phyloP scores from a whole-genome alignment of 2,888 invertebrate genomes.

The Pristionchus mayeri region DNA sequence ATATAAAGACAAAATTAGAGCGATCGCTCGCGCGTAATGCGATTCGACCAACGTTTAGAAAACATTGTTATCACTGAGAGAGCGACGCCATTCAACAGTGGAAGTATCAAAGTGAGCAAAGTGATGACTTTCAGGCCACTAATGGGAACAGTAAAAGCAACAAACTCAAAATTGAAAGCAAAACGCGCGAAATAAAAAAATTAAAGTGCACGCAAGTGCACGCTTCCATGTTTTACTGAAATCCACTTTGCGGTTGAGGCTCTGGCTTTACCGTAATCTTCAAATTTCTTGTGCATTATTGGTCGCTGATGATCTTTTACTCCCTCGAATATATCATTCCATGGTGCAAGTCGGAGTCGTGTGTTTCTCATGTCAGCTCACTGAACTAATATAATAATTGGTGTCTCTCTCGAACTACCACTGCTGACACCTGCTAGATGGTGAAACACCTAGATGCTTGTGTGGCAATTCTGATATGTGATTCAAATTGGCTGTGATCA shows the following conservation, averaged over 20 bases:
- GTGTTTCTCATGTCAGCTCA: too few relatives aligned
- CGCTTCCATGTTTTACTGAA: neutral
- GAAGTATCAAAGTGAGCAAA: neutral
- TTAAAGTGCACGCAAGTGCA: neutral
- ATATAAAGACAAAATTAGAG: neutral
- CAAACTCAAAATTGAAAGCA: neutral
- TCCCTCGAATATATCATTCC: too few relatives aligned
- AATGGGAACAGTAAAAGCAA: neutral
- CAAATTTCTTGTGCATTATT: too few relatives aligned
- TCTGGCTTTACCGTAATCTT: neutral
- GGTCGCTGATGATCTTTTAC: too few relatives aligned
- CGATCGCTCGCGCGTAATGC: neutral
- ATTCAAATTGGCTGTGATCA: neutral
- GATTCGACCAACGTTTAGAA: neutral
- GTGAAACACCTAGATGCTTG: too few relatives aligned
- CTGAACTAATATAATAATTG: too few relatives aligned
- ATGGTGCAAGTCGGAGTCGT: too few relatives aligned
- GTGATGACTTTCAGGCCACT: neutral
- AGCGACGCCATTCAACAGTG: neutral
- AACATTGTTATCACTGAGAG: constrained; percentile 11
- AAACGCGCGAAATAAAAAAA: constrained; percentile 40
- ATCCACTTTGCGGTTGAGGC: neutral
- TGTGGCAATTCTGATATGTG: neutral
- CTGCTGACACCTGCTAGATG: too few relatives aligned
- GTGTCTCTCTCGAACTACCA: too few relatives aligned